Percentiles rank a stretch among this genome's conserved stretches.
Conservation (phyloP, 2,888 invertebrate genomes). For the Heliconius aoede region DNA sequence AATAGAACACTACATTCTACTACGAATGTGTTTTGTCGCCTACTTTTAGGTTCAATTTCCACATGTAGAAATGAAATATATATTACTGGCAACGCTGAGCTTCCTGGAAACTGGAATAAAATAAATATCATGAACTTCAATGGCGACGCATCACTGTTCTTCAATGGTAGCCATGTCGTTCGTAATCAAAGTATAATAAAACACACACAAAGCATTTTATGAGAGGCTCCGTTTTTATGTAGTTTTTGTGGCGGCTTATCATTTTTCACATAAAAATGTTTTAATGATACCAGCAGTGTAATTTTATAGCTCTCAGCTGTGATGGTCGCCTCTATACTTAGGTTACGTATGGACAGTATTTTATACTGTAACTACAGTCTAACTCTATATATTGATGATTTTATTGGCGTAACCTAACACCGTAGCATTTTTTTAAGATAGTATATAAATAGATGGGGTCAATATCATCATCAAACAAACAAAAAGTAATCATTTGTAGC, state of each 20-base stretch:
- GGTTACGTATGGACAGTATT: neutral
- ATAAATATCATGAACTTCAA: neutral
- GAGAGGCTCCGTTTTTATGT: slow-evolving; percentile 63
- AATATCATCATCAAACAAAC: no score
- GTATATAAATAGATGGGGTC: no score
- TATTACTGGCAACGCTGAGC: no score
- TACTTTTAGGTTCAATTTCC: no score
- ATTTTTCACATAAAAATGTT: slow-evolving; percentile 69
- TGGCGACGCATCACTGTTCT: slow-evolving; percentile 19
- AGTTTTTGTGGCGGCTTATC: slow-evolving; percentile 71
- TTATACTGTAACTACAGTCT: neutral
- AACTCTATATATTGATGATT: neutral
- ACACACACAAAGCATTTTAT: slow-evolving; percentile 51
- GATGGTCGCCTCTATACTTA: slow-evolving; percentile 24
- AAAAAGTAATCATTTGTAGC: neutral
- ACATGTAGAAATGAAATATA: no score
- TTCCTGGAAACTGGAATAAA: no score
- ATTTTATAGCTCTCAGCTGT: slow-evolving; percentile 35
- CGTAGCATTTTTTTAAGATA: neutral
- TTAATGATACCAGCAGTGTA: slow-evolving; percentile 54
- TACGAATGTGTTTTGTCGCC: neutral
- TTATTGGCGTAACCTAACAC: neutral
- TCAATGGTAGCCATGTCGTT: slow-evolving; percentile 35
- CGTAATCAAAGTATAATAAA: slow-evolving; percentile 48
- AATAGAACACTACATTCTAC: neutral